Evolutionary conservation across 1,140 invertebrate species (phyloP).

Genomic region (Saccostrea echinata): DNA sequence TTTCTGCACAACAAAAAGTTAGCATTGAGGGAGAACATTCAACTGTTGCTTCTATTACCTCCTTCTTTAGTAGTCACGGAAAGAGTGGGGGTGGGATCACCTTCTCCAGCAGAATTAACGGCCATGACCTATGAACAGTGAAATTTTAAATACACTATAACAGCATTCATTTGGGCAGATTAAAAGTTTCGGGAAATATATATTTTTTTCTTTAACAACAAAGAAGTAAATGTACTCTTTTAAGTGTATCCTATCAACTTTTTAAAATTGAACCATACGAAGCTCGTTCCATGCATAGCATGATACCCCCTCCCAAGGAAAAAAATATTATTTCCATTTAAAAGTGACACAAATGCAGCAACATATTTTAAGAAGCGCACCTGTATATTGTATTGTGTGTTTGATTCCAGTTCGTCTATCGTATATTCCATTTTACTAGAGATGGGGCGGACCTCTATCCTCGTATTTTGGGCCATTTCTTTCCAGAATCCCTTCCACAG

Average conservation of each 20-base stretch:
- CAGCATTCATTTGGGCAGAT: no score
- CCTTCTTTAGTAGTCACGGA: slow-evolving; percentile 58
- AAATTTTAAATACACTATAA: no score
- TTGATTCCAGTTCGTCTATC: slow-evolving; percentile 48
- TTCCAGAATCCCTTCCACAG: slow-evolving; percentile 58
- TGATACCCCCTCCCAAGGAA: no score
- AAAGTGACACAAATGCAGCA: background rate
- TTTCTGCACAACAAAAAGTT: background rate
- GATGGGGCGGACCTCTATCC: slow-evolving; percentile 45
- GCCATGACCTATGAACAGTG: slow-evolving; percentile 59
- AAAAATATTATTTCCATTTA: no score
- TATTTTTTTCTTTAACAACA: no score
- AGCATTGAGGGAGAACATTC: background rate
- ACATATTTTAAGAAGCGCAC: slow-evolving; percentile 14
- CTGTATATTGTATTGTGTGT: slow-evolving; percentile 57
- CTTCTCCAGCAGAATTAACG: slow-evolving; percentile 63
- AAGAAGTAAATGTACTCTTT: no score
- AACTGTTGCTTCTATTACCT: slow-evolving; percentile 50
- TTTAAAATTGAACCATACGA: no score
- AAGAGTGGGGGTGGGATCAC: slow-evolving; percentile 52
- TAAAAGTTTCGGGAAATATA: no score
- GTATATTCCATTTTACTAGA: slow-evolving; percentile 32
- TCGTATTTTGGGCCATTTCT: slow-evolving; percentile 47
- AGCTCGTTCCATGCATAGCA: no score
- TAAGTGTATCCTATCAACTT: no score